These are phyloP conservation scores for Morpho helenor DNA, from an alignment of 2,888 invertebrate species.

Conservation along the genomic window DNA sequence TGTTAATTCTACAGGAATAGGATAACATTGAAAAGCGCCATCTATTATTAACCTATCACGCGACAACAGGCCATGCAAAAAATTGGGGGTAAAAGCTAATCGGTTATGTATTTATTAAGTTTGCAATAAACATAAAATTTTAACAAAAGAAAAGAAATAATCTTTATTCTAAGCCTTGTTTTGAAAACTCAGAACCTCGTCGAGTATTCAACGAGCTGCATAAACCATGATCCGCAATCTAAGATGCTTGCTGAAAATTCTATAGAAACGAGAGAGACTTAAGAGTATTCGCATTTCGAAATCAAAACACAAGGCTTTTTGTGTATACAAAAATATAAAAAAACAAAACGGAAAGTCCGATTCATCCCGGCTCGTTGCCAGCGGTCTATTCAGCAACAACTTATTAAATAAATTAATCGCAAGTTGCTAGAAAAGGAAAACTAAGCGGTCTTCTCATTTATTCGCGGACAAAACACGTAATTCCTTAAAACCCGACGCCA, in stretches of 20 bases:
- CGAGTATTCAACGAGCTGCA: neutral
- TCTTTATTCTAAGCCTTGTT: too few relatives aligned
- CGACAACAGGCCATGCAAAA: too few relatives aligned
- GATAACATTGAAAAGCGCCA: too few relatives aligned
- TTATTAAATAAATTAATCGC: slow-evolving; percentile 78
- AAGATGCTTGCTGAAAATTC: slow-evolving; percentile 24
- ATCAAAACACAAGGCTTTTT: slow-evolving; percentile 36
- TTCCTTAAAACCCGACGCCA: slow-evolving; percentile 64
- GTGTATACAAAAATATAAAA: slow-evolving; percentile 36
- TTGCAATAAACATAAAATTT: too few relatives aligned
- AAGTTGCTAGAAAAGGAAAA: slow-evolving; percentile 69
- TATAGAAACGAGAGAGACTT: slow-evolving; percentile 26
- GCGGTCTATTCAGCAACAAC: slow-evolving; percentile 69
- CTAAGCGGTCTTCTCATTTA: slow-evolving; percentile 58
- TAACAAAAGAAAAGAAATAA: too few relatives aligned
- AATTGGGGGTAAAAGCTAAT: too few relatives aligned
- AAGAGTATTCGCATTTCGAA: slow-evolving; percentile 33
- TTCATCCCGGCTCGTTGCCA: slow-evolving; percentile 55
- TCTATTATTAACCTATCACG: too few relatives aligned
- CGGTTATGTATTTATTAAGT: too few relatives aligned
- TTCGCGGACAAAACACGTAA: slow-evolving; percentile 61
- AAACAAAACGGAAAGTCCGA: slow-evolving; percentile 60
- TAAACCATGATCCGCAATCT: slow-evolving; percentile 15
- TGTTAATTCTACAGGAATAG: too few relatives aligned
- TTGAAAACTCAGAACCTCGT: neutral